These are phyloP conservation scores for Leptoclinus maculatus DNA, from an alignment of 2,797 vertebrate species.

Conservation along the genomic window DNA sequence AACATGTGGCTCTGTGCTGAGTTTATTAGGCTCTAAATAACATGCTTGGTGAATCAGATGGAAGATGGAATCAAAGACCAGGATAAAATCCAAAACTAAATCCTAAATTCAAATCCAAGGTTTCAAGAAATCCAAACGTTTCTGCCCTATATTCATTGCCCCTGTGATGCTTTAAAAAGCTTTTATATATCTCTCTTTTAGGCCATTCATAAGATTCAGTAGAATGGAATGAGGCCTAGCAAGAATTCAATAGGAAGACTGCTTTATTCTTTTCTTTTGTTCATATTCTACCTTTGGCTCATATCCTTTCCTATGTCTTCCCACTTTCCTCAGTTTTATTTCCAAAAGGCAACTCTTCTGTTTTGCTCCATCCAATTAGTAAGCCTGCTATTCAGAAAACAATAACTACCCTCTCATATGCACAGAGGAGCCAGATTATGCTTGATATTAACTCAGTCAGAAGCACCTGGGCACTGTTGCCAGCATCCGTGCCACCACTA, in stretches of 20 bases:
- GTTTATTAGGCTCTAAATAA: not conserved
- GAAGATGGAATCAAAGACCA: not conserved
- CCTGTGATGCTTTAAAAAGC: not conserved
- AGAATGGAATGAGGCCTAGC: not conserved
- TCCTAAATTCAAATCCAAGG: not conserved
- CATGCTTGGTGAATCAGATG: not conserved
- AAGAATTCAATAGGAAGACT: not conserved
- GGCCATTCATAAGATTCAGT: not conserved
- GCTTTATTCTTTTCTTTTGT: not conserved
- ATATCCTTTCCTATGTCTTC: not conserved
- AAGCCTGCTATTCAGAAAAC: not conserved
- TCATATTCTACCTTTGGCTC: not conserved
- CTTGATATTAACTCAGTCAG: not conserved
- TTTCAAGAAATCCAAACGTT: not conserved
- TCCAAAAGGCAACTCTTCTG: not conserved
- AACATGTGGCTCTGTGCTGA: not conserved
- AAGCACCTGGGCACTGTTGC: not conserved
- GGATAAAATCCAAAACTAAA: not conserved
- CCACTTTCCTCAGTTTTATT: not conserved
- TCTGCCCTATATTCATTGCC: not conserved
- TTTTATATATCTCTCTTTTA: not conserved
- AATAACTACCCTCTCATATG: not conserved
- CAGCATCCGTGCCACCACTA: not conserved
- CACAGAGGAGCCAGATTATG: constrained; percentile 5
- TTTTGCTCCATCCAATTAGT: not conserved